Evolutionary conservation across 2,113 vertebrate genomes (phyloP), one percentile per base, ranked within the genome.

Genomic region (Ptilonorhynchus violaceus): DNA sequence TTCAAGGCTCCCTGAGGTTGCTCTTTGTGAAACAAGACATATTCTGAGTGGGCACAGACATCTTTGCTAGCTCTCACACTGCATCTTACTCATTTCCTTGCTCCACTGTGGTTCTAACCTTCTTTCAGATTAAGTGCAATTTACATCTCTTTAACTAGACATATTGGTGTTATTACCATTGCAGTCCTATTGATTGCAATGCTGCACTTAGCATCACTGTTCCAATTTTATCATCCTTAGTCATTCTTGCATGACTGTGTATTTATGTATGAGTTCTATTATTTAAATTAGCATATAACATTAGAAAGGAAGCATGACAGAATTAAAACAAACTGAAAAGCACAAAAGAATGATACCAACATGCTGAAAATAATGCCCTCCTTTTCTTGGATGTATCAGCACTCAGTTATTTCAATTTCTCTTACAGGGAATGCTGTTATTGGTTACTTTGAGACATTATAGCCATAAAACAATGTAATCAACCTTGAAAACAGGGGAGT

Each of bases 221-320:
- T 97, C 96, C 95, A 96, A 93, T 97, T 97, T 97, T 96, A 97
- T 97, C 97, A 94, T 96, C 95, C 93, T 94, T 96, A 95, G 89
- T 95, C 96, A 97, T 96, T 97, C 96, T 97, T 97, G 86, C 93
- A 95, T 96, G 96, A 96, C 95, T 96, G 73, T 89, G 77, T 97
- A 88, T 96, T 73, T 96, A 96, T 93, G 93, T 98, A 96, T 46
- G 20, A 97, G 91, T 85, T 59, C 78, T 94, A 85, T 84, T 96
- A 91, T 97, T 98, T 97, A 95, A 96, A 97, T 96, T 92, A 96
- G 81, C 82, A 97, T 84, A 92, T 52, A 92, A 88, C 92, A 92
- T 66, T 84, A 95, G 91, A 90, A 96, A 85, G 93, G 91, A 95
- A 96, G 85, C 94, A 94, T 90, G 95, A 83, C 95, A 92, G 91